Base-by-base conservation (phyloP, 53 echinoderm and acorn worm species). In the Crossaster papposus region DNA sequence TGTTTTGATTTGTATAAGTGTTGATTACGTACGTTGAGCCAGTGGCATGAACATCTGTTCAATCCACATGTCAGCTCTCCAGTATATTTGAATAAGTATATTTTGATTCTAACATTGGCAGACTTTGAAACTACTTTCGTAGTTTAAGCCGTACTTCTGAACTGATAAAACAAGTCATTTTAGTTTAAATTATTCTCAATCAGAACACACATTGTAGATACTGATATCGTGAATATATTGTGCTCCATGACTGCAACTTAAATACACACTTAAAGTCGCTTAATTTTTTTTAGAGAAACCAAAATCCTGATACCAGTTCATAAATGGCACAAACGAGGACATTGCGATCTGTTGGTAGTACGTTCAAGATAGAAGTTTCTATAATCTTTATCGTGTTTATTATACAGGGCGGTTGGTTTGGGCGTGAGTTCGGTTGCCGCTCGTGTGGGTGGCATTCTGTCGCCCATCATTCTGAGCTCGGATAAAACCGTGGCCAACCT, bases 381-480 rank as follows among this genome's bases (percentile, higher is more conserved):
- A n/a, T n/a, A 10, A 23, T 62, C 31, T 15, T 51, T 31, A 44
- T 44, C n/a, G n/a, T n/a, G 5, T 54, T 65, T 65, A 0, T 65
- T 24, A 65, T 58, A 74, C 55, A 96, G 96, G 89, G 91, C 90
- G 83, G 93, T 93, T 74, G 96, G 96, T 51, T 79, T 93, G 13
- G 96, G 96, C 9, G 35, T 96, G 58, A 91, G 93, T 54, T 96
- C 96, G 15, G 91, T 93, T 13, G 89, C 91, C 12, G 89, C 94
- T 31, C 94, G 96, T 53, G 63, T 96, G 2, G 96, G 94, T n/a
- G 94, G 96, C 17, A 96, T 94, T 55, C 53, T 96, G 31, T 89
- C 94, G 30, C 95, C 95, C 0, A 23, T 91, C 31, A 87, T 95
- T 54, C 28, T 93, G 31, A 30, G 90, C 29, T 70, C 93, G 8